Evolutionary conservation across 2,113 vertebrate genomes (phyloP).

Genomic region (Menura novaehollandiae): DNA sequence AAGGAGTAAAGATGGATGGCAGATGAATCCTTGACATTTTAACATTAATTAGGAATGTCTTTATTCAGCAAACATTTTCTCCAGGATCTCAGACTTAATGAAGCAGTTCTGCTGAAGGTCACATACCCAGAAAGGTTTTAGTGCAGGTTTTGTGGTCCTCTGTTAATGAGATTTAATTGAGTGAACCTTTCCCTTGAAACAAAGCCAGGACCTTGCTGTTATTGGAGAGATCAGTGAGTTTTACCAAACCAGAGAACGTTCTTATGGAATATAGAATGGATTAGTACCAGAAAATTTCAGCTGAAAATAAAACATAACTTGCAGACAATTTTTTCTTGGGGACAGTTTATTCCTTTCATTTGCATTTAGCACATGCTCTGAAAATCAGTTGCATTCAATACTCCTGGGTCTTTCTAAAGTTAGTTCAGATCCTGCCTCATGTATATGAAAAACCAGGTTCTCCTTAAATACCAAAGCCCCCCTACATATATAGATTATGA

Average conservation of each 20-base stretch:
- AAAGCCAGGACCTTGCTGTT: neutral
- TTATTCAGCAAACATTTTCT: slow-evolving; percentile 58
- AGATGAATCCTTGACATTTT: slow-evolving; percentile 28
- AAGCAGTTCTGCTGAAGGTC: slow-evolving; percentile 45
- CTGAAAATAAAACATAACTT: neutral
- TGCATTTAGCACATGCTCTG: neutral
- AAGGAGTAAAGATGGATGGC: neutral
- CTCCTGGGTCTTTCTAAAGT: neutral
- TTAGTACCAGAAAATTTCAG: neutral
- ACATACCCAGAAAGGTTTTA: neutral
- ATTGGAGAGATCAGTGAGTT: neutral
- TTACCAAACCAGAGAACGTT: neutral
- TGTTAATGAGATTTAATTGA: slow-evolving; percentile 28
- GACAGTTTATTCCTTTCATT: neutral
- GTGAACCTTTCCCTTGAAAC: neutral
- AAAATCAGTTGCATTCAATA: neutral
- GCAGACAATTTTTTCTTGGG: neutral
- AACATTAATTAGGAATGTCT: slow-evolving; percentile 41
- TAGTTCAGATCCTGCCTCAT: neutral
- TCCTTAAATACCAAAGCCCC: neutral
- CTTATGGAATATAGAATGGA: neutral
- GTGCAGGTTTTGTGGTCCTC: neutral
- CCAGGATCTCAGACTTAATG: slow-evolving; percentile 29
- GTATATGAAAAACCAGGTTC: neutral
- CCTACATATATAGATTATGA: neutral